Percentiles rank a stretch among this genome's conserved stretches.
These are phyloP conservation scores for Chaenocephalus aceratus DNA, from an alignment of 2,113 vertebrate genomes.

Conservation along the genomic window DNA sequence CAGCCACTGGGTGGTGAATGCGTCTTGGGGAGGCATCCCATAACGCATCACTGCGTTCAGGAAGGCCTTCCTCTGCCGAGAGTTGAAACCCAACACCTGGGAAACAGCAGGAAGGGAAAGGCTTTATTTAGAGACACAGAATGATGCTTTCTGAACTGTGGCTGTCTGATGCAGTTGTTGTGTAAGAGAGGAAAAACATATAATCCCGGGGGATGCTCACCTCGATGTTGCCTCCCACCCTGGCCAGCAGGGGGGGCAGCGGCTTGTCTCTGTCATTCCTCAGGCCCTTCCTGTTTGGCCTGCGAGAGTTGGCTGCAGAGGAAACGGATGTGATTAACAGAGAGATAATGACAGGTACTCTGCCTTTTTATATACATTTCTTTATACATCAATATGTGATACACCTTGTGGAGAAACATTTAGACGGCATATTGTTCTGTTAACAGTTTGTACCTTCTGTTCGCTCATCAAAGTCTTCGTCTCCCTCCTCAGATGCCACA, in stretches of 20 bases:
- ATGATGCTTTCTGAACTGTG: fast-evolving
- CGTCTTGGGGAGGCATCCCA: slow-evolving; percentile 99
- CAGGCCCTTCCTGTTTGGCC: slow-evolving; percentile 95
- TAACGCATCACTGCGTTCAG: slow-evolving; percentile 99
- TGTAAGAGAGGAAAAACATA: neutral
- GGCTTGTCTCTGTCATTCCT: slow-evolving; percentile 98
- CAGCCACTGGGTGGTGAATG: slow-evolving; percentile 98
- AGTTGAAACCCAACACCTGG: slow-evolving; percentile 97
- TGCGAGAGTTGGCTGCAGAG: slow-evolving; percentile 89
- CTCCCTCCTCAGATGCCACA: slow-evolving; percentile 97
- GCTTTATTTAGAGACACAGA: neutral
- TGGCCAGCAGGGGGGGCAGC: slow-evolving; percentile 96
- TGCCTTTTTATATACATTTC: neutral
- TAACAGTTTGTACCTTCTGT: slow-evolving; percentile 87
- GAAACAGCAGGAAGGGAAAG: neutral
- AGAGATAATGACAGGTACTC: neutral
- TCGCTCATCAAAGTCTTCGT: slow-evolving; percentile 97
- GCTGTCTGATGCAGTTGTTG: neutral
- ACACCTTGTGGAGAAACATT: no score
- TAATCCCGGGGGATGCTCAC: slow-evolving; percentile 65
- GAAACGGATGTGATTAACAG: neutral
- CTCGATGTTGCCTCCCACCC: slow-evolving; percentile 98
- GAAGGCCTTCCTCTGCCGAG: slow-evolving; percentile 97
- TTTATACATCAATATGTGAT: no score
- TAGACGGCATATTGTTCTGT: no score